A percentile compares a stretch with the other conserved stretches of the same genome.
Evolutionary conservation across 2,113 vertebrate species (phyloP).

Genomic region (Xiphias gladius): DNA sequence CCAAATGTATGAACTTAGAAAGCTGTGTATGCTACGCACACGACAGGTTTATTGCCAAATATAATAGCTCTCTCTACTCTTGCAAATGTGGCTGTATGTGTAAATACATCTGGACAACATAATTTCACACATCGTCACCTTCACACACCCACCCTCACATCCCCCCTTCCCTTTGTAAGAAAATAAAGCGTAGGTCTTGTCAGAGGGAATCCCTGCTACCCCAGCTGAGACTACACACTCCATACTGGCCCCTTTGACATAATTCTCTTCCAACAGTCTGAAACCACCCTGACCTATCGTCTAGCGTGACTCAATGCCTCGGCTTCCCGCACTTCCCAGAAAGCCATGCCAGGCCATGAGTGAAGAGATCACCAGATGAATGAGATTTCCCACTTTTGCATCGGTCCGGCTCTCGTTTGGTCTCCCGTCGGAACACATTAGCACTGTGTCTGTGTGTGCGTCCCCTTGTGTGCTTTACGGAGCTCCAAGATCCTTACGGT

Average conservation of each 20-base stretch:
- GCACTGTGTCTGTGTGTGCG: slow-evolving; percentile 40
- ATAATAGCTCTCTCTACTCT: slow-evolving; percentile 52
- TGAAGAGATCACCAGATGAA: slow-evolving; percentile 73
- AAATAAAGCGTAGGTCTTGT: slow-evolving; percentile 78
- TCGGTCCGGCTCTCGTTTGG: slow-evolving; percentile 40
- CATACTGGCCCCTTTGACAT: slow-evolving; percentile 65
- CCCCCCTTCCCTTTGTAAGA: slow-evolving; percentile 35
- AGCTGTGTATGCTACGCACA: slow-evolving; percentile 17
- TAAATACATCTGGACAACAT: slow-evolving; percentile 81
- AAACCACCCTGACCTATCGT: slow-evolving; percentile 74
- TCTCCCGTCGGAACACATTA: slow-evolving; percentile 73
- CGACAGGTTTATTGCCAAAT: slow-evolving; percentile 40
- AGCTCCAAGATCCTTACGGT: slow-evolving; percentile 61
- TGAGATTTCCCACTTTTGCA: slow-evolving; percentile 76
- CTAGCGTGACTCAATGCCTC: slow-evolving; percentile 77
- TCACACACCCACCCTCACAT: slow-evolving; percentile 15
- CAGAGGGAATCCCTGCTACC: slow-evolving; percentile 81
- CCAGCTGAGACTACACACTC: slow-evolving; percentile 79
- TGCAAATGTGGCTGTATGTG: slow-evolving; percentile 51
- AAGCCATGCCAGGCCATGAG: slow-evolving; percentile 70
- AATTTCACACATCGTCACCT: slow-evolving; percentile 78
- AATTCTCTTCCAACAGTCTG: slow-evolving; percentile 69
- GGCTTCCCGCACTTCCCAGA: slow-evolving; percentile 80
- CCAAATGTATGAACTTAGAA: slow-evolving; percentile 10
- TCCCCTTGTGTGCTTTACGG: slow-evolving; percentile 36